Evolutionary conservation across 2,888 invertebrate genomes (phyloP).

Genomic region (Diarsia mendica): DNA sequence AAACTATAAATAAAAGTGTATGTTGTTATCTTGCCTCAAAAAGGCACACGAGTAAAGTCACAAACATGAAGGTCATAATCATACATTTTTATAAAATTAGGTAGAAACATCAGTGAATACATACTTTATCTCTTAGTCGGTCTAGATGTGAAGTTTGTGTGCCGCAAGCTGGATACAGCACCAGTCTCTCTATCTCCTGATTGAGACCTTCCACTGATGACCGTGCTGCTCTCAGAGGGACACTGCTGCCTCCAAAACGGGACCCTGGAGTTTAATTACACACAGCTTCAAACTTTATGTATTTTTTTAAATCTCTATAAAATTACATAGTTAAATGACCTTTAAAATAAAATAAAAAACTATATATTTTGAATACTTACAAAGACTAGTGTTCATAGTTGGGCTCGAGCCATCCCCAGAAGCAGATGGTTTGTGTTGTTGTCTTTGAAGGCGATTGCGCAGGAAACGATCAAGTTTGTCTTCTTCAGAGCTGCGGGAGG

Average conservation of each 20-base stretch:
- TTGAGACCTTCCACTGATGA: constrained; percentile 96
- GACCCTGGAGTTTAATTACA: constrained; percentile 77
- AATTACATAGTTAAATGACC: neutral
- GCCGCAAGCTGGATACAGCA: constrained; percentile 90
- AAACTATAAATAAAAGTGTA: neutral
- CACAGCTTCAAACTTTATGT: neutral
- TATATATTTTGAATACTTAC: constrained; percentile 73
- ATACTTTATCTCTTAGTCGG: constrained; percentile 91
- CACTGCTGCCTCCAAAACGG: constrained; percentile 84
- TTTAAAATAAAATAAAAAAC: neutral
- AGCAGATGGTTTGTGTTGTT: constrained; percentile 83
- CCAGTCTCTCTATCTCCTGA: constrained; percentile 96
- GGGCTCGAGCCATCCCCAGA: constrained; percentile 84
- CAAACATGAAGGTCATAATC: neutral
- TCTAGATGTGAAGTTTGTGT: constrained; percentile 87
- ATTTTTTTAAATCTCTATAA: neutral
- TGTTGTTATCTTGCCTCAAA: neutral
- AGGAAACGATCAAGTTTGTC: constrained; percentile 90
- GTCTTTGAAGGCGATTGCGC: constrained; percentile 84
- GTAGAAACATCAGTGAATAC: neutral
- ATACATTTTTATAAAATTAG: neutral
- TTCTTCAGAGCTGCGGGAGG: constrained; percentile 90
- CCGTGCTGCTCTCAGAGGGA: constrained; percentile 92
- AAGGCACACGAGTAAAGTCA: neutral
- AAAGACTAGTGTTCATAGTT: constrained; percentile 87